Evolutionary conservation across 2,888 invertebrate genomes (phyloP), one percentile per base, ranked within the genome.

Genomic region (Chesias legatella): DNA sequence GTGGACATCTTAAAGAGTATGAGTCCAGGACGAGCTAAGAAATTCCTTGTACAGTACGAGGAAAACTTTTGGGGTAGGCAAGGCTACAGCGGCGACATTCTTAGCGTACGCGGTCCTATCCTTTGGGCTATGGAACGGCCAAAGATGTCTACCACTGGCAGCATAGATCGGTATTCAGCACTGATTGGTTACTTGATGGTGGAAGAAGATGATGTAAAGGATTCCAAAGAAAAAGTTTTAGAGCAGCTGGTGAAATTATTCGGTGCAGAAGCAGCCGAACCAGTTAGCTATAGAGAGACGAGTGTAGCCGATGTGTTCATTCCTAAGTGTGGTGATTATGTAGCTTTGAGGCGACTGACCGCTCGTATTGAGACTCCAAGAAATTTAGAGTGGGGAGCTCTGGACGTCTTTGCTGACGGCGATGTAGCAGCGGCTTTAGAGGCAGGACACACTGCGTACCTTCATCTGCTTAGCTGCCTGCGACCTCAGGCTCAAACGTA

Each of bases 121-220:
- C 59, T 85, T n/a, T 88, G 88, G 88, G 85, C 86, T 0, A 86
- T 79, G 61, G 78, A 84, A 42, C 69, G 64, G 5, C 88, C 86
- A 0, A 67, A 46, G 29, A 22, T 79, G 41, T 79, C 82, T 1
- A 62, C 61, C 0, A 74, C 74, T 0, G 79, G 78, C 1, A 73
- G 73, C 32, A 29, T 51, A 1, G 71, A 77, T 7, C 63, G 61
- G 8, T 75, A 70, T 32, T 54, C 75, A 0, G 60, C 68, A 6
- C 50, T 88, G 24, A 60, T 79, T 6, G 88, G 88, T 1, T 86
- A 75, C 52, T 49, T 86, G 29, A 70, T 62, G 55, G 60, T 67
- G 0, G 50, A 48, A 7, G 72, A 70, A 5, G 47, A 56, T 8
- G 48, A 42, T 1, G 31, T 33, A 1, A 21, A 22, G 0, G 53